Base-by-base conservation (phyloP, 2,888 invertebrate genomes). In the Luperina nickerlii region DNA sequence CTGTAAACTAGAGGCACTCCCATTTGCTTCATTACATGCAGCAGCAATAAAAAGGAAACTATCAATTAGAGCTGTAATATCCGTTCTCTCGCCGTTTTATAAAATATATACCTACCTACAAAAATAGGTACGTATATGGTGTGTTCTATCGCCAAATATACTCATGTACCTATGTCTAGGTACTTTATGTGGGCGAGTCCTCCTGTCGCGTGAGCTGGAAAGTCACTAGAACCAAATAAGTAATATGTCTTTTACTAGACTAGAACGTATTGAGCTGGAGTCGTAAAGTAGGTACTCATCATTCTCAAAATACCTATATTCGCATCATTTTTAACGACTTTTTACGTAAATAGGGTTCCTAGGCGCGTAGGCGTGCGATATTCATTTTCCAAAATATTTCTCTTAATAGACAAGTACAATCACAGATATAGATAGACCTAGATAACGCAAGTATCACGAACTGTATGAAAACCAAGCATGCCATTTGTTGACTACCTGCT, bases 261-360 rank as follows among this genome's bases (percentile, higher is more conserved):
- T 71, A n/a, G 60, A 48, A 70, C 60, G 60, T 87, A 87, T 78
- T 80, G 76, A 81, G 51, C 70, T 70, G 74, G 68, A 78, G 51
- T 82, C 81, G 74, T 88, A 84, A 87, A 82, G 79, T 78, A 78
- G 74, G 77, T 78, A 78, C 75, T 80, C 79, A 82, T 80, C 74
- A 84, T 63, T 65, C 38, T 62, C 27, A 67, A 60, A 76, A 83
- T 6, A 38, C 38, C 38, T 76, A 80, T 11, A 45, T 45, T 63
- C 11, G 63, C 68, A 75, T 65, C 60, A 18, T 76, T 82, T 32
- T 32, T 32, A 75, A 76, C 63, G 32, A 75, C 57, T 71, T 11
- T 78, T 73, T 32, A 76, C 72, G 69, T 88, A 73, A 81, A 78
- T 83, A 80, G 27, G 72, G 54, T 45, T 79, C n/a, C 51, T 72